Base-by-base conservation (phyloP, 64 coral and sea anemone genomes). In the Trachythela sp. region DNA sequence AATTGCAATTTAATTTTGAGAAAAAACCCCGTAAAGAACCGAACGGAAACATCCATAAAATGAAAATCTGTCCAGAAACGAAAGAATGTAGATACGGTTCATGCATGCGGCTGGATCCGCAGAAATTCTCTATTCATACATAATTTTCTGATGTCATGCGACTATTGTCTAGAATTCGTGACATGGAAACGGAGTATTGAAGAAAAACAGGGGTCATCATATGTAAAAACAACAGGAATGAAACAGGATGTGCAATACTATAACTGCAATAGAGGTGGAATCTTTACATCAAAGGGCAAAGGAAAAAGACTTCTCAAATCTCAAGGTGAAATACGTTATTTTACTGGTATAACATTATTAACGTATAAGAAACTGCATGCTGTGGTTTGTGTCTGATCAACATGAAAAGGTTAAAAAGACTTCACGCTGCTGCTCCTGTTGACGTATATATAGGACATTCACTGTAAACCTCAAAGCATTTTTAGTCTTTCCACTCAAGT, bases 281-380 rank as follows among this genome's bases (percentile, higher is more conserved):
- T 29, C 26, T 48, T 34, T 54, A 48, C 27, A 34, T 15, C 39
- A n/a, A 54, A 48, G 54, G 54, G 30, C 84, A 54, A 86, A 54
- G 84, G 39, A n/a, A 86, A 86, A 48, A 48, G 84, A 13, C 27
- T 13, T n/a, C 27, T 52, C 27, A 86, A 86, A 54, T 52, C 45
- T 86, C 84, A 86, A 86, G 84, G 84, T 86, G 83, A 9, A 24
- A 24, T 64, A 64, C 56, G 15, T 8, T 64, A 64, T 64, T 64
- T 24, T 2, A 15, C 22, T 20, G 13, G 18, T 20, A 64, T n/a
- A 24, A 26, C 56, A 24, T 64, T 45, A 45, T 4, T 24, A 18
- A 64, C 24, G 24, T n/a, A 24, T 64, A 64, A 64, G 15, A 24
- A 64, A 64, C 56, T 1, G 56, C 56, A 20, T 26, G 56, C 56